These are phyloP conservation scores for Polylopha cassiicola DNA, from an alignment of 2,888 invertebrate genomes.

Conservation along the genomic window DNA sequence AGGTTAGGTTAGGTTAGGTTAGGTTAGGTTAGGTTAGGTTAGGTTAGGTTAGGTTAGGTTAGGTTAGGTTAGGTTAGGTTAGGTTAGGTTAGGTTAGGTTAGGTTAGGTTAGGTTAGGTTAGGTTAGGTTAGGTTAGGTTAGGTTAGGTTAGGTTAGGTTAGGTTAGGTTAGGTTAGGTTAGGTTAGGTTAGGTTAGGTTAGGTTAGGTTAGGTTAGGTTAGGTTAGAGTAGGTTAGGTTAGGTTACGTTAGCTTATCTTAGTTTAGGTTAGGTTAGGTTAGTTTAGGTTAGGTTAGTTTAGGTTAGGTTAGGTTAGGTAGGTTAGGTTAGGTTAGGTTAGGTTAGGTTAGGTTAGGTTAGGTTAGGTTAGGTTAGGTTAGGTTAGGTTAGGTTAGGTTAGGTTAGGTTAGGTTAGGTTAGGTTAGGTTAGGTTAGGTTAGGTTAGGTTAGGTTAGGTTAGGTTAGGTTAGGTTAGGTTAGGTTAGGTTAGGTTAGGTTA, in stretches of 20 bases:
- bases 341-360: constrained; percentile 25
- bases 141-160: constrained; percentile 21
- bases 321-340: constrained; percentile 18
- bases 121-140: constrained; percentile 20
- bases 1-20: constrained; percentile 21
- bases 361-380: constrained; percentile 27
- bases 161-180: constrained; percentile 18
- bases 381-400: constrained; percentile 23
- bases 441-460: constrained; percentile 23
- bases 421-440: constrained; percentile 24
- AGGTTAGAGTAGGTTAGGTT: constrained; percentile 20
- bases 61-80: constrained; percentile 22
- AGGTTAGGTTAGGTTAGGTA: constrained; percentile 26
- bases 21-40: constrained; percentile 19
- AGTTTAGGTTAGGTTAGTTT: constrained; percentile 23
- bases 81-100: constrained; percentile 23
- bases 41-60: constrained; percentile 21
- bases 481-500: constrained; percentile 24
- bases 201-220: constrained; percentile 17
- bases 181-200: constrained; percentile 17
- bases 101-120: constrained; percentile 23
- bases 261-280: constrained; percentile 24
- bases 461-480: constrained; percentile 22
- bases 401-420: constrained; percentile 14
- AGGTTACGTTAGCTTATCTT: constrained; percentile 21